phyloP scores from a whole-genome alignment of 2,888 invertebrate species.

The Erpobdella octoculata region DNA sequence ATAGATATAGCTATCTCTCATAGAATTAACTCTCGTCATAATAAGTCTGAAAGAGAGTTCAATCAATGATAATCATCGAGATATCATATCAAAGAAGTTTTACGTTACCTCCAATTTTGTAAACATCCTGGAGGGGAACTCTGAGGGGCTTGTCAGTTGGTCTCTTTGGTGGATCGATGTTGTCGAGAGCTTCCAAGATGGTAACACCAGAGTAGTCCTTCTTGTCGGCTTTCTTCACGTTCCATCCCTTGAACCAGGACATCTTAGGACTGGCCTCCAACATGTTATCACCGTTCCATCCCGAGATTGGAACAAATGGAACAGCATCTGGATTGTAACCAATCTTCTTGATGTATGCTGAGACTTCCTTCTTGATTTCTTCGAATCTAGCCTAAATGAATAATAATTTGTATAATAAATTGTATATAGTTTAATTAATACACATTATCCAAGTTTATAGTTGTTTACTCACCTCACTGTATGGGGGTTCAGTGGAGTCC shows the following conservation, averaged over 20 bases:
- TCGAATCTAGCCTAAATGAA: conserved; percentile 54
- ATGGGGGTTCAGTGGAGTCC: conserved; percentile 94
- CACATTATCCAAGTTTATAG: not conserved
- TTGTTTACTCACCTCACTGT: conserved; percentile 60
- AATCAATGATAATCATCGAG: conserved; percentile 2
- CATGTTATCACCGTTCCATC: conserved; percentile 99
- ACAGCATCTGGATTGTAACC: conserved; percentile 97
- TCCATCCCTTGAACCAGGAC: conserved; percentile 87
- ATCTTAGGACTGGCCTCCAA: conserved; percentile 87
- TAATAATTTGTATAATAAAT: conserved; percentile 49
- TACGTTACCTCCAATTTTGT: conserved; percentile 91
- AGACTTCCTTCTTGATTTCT: conserved; percentile 98
- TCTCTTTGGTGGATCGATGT: conserved; percentile 85
- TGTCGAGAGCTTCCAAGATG: conserved; percentile 91
- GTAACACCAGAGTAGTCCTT: conserved; percentile 61
- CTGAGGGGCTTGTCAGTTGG: conserved; percentile 95
- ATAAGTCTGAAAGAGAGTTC: conserved; percentile 6
- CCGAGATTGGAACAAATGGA: conserved; percentile 97
- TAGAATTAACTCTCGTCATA: not conserved
- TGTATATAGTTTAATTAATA: not conserved
- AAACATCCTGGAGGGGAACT: conserved; percentile 97
- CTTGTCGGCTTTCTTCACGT: conserved; percentile 61
- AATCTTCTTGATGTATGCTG: conserved; percentile 96
- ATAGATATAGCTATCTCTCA: not conserved
- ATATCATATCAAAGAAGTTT: not conserved